Base-by-base conservation (phyloP, 2,888 invertebrate species). In the Octodonta nipae region DNA sequence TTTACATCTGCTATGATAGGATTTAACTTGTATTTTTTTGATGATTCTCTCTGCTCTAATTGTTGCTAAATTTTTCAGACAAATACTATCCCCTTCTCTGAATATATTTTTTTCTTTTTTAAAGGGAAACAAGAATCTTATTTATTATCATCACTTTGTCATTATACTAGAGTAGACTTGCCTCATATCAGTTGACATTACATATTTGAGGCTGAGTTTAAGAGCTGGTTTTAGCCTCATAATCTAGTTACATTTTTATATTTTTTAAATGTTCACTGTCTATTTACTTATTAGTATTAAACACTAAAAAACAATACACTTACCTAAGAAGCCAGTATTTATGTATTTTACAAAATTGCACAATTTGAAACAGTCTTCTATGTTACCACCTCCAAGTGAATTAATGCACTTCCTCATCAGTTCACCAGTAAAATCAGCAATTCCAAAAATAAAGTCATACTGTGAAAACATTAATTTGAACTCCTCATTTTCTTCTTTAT, bases 361-460 rank as follows among this genome's bases (percentile, higher is more conserved):
- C 1, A 75, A 71, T 33, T 72, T 66, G 50, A 73, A 75, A 54
- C 86, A 85, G 27, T 73, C 74, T 2, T 71, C 69, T 8, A 75
- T 70, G 42, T 86, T 78, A 0, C 86, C 86, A 37, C 71, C 70
- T 0, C 82, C 76, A 34, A 89, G 68, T 46, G 79, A 78, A 53
- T 82, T 85, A 5, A 92, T 84, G 32, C 87, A 85, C 45, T 78
- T 73, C 30, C 91, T 68, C 91, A 92, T 92, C 26, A 91, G 57
- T 58, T 92, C 92, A 0, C 91, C 91, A 0, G 86, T 87, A 15
- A 89, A 66, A 62, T 92, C 91, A 1, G 81, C 80, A 17, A 91
- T 59, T 0, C 91, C 91, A 24, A 91, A 61, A 52, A 91, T 63
- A 44, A 67, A 78, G 40, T 78, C 76, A 17, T 52, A 52, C 1